Evolutionary conservation across 2,888 invertebrate species (phyloP).

Genomic region (Actias luna): DNA sequence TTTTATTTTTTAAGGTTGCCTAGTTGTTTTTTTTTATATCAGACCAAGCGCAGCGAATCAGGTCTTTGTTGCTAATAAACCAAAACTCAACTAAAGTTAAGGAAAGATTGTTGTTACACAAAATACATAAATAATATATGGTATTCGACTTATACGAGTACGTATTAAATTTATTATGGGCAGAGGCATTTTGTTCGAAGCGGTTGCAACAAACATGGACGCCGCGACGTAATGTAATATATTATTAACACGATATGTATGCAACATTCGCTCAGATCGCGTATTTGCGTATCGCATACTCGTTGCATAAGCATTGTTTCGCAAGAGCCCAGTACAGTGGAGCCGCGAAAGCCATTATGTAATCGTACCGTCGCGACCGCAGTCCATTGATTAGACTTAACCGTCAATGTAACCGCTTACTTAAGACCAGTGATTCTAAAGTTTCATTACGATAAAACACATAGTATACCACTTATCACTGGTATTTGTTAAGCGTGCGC

Average conservation of each 20-base stretch:
- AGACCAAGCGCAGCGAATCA: too few relatives aligned
- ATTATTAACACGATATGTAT: conserved; percentile 33
- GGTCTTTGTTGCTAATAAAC: too few relatives aligned
- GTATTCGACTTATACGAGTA: too few relatives aligned
- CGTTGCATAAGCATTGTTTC: conserved; percentile 72
- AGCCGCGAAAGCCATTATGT: conserved; percentile 74
- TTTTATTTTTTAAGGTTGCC: too few relatives aligned
- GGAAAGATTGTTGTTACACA: too few relatives aligned
- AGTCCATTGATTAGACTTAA: conserved; percentile 68
- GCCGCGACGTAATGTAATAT: conserved; percentile 19
- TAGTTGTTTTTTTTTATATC: too few relatives aligned
- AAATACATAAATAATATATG: too few relatives aligned
- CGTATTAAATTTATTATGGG: too few relatives aligned
- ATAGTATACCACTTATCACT: not conserved
- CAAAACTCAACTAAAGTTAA: too few relatives aligned
- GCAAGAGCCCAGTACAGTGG: conserved; percentile 61
- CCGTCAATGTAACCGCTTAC: conserved; percentile 69
- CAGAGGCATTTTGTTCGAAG: conserved; percentile 5
- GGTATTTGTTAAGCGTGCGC: not conserved
- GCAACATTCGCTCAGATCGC: conserved; percentile 46
- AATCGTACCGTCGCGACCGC: conserved; percentile 47
- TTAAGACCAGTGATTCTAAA: conserved; percentile 50
- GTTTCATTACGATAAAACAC: conserved; percentile 20
- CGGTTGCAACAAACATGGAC: conserved; percentile 16
- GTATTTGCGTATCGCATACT: conserved; percentile 64